These are phyloP conservation scores for Poecilobothrus nobilitatus DNA, from an alignment of 2,888 invertebrate genomes.

Conservation along the genomic window DNA sequence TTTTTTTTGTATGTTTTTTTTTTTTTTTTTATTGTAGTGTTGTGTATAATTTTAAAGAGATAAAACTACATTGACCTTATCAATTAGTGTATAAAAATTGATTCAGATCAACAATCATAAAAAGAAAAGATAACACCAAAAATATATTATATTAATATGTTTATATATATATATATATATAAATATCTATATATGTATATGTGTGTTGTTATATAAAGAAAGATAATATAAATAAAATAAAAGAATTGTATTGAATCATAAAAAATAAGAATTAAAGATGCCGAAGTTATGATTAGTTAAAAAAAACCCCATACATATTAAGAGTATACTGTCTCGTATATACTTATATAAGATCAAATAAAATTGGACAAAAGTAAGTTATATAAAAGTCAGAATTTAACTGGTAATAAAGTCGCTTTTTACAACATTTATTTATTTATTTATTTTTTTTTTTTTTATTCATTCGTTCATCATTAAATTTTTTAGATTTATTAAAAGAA, in stretches of 20 bases:
- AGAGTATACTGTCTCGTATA: too few relatives aligned
- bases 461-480: not conserved
- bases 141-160: not conserved
- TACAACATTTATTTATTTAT: not conserved
- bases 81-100: slow-evolving; percentile 1
- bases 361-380: not conserved
- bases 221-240: too few relatives aligned
- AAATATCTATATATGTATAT: too few relatives aligned
- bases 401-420: not conserved
- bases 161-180: too few relatives aligned
- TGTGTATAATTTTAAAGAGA: not conserved
- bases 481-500: not conserved
- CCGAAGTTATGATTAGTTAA: not conserved
- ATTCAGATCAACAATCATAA: slow-evolving; percentile 1
- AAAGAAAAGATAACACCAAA: not conserved
- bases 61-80: slow-evolving; percentile 4
- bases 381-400: not conserved
- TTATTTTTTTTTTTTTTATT: too few relatives aligned
- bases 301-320: not conserved
- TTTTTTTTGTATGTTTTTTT: too few relatives aligned
- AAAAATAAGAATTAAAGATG: not conserved
- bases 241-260: not conserved
- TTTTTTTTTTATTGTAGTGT: too few relatives aligned
- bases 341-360: not conserved
- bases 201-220: too few relatives aligned